Conservation (phyloP, 2,113 vertebrate species). For the Hypocryptadius cinnamomeus region DNA sequence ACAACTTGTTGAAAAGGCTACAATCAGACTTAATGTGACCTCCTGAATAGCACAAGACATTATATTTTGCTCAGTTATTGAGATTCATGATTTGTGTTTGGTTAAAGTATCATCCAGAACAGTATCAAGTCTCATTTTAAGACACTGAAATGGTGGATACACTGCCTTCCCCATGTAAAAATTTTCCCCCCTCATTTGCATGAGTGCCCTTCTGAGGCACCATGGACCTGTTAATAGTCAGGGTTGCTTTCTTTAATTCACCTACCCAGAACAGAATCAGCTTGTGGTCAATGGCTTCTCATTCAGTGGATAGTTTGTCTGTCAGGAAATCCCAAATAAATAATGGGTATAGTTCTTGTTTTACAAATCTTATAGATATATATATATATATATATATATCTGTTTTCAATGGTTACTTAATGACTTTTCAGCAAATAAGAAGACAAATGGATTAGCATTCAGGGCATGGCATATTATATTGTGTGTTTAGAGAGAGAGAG, state of each 20-base stretch:
- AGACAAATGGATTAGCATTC: not conserved
- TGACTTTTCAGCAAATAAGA: not conserved
- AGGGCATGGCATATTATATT: not conserved
- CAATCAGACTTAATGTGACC: not conserved
- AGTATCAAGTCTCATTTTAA: not conserved
- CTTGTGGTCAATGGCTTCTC: not conserved
- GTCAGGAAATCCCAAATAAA: not conserved
- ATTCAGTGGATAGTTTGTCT: not conserved
- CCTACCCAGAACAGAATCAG: not conserved
- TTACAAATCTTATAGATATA: not conserved
- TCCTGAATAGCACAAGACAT: not conserved
- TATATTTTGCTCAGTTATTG: not conserved
- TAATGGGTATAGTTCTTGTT: not conserved
- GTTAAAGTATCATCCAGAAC: not conserved
- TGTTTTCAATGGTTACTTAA: not conserved
- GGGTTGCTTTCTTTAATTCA: not conserved
- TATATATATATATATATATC: not conserved
- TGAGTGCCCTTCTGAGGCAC: not conserved
- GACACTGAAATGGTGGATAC: not conserved
- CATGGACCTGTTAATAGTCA: not conserved
- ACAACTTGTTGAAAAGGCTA: not conserved
- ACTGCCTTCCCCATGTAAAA: not conserved
- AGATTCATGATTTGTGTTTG: not conserved
- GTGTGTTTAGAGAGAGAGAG: not conserved
- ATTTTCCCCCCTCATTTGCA: not conserved